Evolutionary conservation across 2,888 invertebrate species (phyloP), one percentile per base, ranked within the genome.

Genomic region (Hirudinaria manillensis): DNA sequence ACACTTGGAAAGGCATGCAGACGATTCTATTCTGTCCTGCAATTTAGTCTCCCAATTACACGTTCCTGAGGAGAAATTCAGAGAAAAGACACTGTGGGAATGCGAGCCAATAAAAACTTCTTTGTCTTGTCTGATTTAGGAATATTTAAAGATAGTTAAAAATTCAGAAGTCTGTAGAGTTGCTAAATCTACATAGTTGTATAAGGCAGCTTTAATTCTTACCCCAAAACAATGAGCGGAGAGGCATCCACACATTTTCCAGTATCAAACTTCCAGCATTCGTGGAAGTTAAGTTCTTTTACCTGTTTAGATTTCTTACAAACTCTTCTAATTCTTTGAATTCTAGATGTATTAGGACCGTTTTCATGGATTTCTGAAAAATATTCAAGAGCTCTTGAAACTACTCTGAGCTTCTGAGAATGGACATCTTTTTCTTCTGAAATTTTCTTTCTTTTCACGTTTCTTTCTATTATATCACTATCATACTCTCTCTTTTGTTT

Each of bases 221-320:
- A 45, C 45, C 45, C 45, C 34, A 78, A 67, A 0, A 81, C 80
- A 55, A 85, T 53, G 56, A 85, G 76, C 34, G 92, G 91, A 21
- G 92, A 89, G 13, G 92, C 90, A 87, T 94, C 93, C 16, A 94
- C 89, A 86, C 94, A 94, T 85, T 93, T 93, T 61, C 88, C 87
- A 72, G 91, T 88, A 84, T 91, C 86, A 83, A 87, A 88, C 78
- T 86, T 87, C 90, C 89, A 77, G 65, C 34, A 34, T 27, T 65
- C 32, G 2, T 76, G 36, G 34, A 76, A 29, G 21, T 38, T 27
- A n/a, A 74, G 38, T 29, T 34, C 27, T 29, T n/a, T 32, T 7
- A 16, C 16, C 19, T 32, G 56, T 10, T 80, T 78, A 55, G 55
- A 36, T 73, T 61, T 7, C 10, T 61, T 61, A 27, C 24, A 27